Evolutionary conservation across 2,888 invertebrate species (phyloP).

Genomic region (Clepsis dumicolana): DNA sequence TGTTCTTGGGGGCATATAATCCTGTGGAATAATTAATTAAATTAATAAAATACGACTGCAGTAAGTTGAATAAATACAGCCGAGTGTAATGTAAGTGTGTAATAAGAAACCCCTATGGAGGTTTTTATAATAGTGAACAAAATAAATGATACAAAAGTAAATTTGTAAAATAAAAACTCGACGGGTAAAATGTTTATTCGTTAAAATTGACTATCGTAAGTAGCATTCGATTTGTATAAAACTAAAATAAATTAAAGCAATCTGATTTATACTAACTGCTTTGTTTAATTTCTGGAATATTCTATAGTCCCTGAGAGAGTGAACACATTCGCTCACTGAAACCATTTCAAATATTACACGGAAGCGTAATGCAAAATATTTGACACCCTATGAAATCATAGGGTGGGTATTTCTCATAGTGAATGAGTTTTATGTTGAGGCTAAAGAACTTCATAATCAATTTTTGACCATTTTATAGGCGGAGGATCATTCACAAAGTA

Average conservation of each 20-base stretch:
- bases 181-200: slow-evolving; percentile 85
- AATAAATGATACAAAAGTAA: slow-evolving; percentile 81
- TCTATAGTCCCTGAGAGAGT: not conserved
- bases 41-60: slow-evolving; percentile 77
- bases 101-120: slow-evolving; percentile 84
- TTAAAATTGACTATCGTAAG: slow-evolving; percentile 85
- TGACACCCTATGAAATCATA: too few relatives aligned
- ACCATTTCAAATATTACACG: too few relatives aligned
- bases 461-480: too few relatives aligned
- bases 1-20: slow-evolving; percentile 77
- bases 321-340: too few relatives aligned
- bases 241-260: slow-evolving; percentile 86
- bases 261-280: slow-evolving; percentile 82
- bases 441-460: too few relatives aligned
- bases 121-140: slow-evolving; percentile 82
- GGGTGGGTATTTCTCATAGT: too few relatives aligned
- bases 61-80: slow-evolving; percentile 72
- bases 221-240: slow-evolving; percentile 87
- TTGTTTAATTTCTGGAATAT: slow-evolving; percentile 67
- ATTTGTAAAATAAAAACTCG: slow-evolving; percentile 80
- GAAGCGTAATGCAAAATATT: too few relatives aligned
- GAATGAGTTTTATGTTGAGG: too few relatives aligned
- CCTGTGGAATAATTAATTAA: slow-evolving; percentile 72
- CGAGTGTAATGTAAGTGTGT: slow-evolving; percentile 83
- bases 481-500: too few relatives aligned